These are phyloP conservation scores for Orestias chungarensis DNA, from an alignment of 2,797 vertebrate species.

Conservation along the genomic window DNA sequence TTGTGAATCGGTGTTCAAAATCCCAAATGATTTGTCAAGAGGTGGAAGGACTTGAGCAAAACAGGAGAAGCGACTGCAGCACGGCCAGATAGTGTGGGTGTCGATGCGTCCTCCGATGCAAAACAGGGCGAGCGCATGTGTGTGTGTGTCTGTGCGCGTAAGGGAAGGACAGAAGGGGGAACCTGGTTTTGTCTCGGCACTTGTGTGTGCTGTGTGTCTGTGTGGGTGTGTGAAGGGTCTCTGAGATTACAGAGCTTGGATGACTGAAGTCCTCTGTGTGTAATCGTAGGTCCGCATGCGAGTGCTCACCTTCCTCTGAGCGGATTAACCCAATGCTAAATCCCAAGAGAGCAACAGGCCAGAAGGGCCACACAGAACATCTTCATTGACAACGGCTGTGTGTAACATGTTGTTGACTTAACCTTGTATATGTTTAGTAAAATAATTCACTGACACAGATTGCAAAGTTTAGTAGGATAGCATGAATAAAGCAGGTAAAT, in stretches of 20 bases:
- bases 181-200: constrained; percentile 44
- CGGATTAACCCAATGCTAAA: constrained; percentile 83
- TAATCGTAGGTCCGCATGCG: constrained; percentile 85
- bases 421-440: constrained; percentile 5
- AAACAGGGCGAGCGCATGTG: constrained; percentile 9
- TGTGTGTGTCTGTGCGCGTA: constrained; percentile 3
- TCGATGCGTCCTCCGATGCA: constrained; percentile 45
- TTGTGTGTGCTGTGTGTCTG: constrained; percentile 22
- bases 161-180: constrained; percentile 37
- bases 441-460: constrained; percentile 27
- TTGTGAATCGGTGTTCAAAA: constrained; percentile 89
- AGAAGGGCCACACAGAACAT: constrained; percentile 75
- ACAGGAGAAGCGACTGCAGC: constrained; percentile 77
- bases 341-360: constrained; percentile 82
- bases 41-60: constrained; percentile 82
- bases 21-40: constrained; percentile 91
- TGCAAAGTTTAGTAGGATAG: constrained; percentile 7
- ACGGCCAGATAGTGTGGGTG: constrained; percentile 69
- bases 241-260: constrained; percentile 83
- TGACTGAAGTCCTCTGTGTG: constrained; percentile 81
- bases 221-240: constrained; percentile 51
- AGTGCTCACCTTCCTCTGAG: constrained; percentile 81
- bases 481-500: not conserved
- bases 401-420: constrained; percentile 44
- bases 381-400: constrained; percentile 71